Conservation (phyloP, 1,140 invertebrate genomes). For the Pollicipes pollicipes region DNA sequence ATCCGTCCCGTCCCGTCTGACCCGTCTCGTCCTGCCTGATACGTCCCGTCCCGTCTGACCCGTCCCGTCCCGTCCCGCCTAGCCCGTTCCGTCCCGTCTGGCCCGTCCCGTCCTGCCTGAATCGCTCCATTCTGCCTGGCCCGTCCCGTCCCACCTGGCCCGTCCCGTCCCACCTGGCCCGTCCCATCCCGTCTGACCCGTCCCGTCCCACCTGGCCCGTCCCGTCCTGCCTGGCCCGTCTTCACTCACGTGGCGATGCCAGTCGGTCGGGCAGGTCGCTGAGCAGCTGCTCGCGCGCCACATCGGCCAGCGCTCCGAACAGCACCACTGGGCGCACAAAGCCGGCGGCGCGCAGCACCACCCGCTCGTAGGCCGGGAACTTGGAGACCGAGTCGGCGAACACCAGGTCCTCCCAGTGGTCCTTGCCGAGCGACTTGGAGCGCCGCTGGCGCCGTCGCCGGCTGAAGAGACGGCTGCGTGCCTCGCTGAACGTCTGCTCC, state of each 20-base stretch:
- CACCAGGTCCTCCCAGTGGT: constrained; percentile 40
- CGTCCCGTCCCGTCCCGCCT: too few species aligned
- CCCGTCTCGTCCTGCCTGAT: too few species aligned
- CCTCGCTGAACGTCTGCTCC: constrained; percentile 42
- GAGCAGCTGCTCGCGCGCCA: constrained; percentile 73
- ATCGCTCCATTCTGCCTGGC: too few species aligned
- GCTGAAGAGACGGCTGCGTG: constrained; percentile 66
- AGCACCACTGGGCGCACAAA: constrained; percentile 88
- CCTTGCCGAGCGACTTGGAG: constrained; percentile 73
- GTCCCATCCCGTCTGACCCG: too few species aligned
- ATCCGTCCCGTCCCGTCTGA: too few species aligned
- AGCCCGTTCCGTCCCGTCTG: too few species aligned
- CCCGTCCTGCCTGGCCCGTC: too few species aligned
- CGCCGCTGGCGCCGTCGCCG: constrained; percentile 58
- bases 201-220: too few species aligned
- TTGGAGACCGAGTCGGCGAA: constrained; percentile 84
- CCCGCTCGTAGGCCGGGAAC: constrained; percentile 92
- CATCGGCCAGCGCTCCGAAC: constrained; percentile 83
- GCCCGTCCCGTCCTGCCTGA: too few species aligned
- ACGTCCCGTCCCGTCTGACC: too few species aligned
- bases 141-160: too few species aligned
- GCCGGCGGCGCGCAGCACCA: constrained; percentile 74
- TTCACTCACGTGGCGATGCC: constrained; percentile 58
- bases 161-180: too few species aligned
- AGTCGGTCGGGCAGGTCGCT: constrained; percentile 85